These are phyloP conservation scores for Aptenodytes patagonicus DNA, from an alignment of 2,113 vertebrate genomes.

Conservation along the genomic window DNA sequence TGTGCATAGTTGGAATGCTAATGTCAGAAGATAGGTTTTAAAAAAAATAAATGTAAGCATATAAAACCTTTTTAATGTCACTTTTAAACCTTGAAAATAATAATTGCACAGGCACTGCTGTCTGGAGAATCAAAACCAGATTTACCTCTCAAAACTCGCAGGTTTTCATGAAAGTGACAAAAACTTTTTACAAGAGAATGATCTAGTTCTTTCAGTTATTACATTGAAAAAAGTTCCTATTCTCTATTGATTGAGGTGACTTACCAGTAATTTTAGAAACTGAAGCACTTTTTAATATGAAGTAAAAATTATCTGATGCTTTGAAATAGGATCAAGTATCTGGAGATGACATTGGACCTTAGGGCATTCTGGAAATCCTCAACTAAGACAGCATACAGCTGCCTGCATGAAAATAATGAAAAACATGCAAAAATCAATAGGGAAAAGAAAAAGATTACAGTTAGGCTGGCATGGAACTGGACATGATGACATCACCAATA, in stretches of 20 bases:
- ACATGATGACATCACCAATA: not conserved
- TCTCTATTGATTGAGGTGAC: slow-evolving; percentile 5
- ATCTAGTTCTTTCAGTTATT: not conserved
- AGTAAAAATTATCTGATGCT: slow-evolving; percentile 26
- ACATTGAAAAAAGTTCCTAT: not conserved
- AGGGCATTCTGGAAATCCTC: slow-evolving; percentile 48
- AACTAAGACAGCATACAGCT: not conserved
- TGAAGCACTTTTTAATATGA: not conserved
- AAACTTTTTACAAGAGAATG: not conserved
- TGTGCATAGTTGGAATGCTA: not conserved
- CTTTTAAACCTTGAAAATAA: not conserved
- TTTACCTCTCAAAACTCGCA: not conserved
- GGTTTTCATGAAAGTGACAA: not conserved
- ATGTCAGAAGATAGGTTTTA: not conserved
- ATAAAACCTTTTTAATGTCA: not conserved
- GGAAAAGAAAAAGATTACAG: not conserved
- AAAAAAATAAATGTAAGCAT: not conserved
- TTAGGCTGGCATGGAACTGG: not conserved
- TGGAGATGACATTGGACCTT: slow-evolving; percentile 22
- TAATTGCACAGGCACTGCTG: not conserved
- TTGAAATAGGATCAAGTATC: slow-evolving; percentile 29
- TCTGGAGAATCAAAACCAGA: not conserved
- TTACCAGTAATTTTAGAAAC: not conserved
- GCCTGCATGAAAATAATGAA: slow-evolving; percentile 36
- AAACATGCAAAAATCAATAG: not conserved